These are phyloP conservation scores for Teleopsis dalmanni DNA, from an alignment of 1,140 invertebrate genomes.

Conservation along the genomic window DNA sequence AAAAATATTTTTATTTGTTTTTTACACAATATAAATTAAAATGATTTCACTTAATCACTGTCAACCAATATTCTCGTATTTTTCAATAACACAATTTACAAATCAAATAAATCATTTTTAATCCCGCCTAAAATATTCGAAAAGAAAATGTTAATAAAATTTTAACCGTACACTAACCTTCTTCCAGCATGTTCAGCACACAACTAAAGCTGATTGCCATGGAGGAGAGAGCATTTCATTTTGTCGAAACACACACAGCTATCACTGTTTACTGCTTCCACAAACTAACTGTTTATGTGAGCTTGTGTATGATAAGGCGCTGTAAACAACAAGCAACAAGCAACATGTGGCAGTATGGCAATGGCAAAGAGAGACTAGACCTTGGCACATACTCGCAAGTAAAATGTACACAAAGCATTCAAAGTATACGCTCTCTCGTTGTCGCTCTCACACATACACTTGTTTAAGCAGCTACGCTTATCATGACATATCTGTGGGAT, in stretches of 20 bases:
- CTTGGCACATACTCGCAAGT: background rate
- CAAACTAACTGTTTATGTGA: background rate
- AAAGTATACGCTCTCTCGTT: background rate
- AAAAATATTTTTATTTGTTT: no score
- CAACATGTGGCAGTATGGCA: constrained; percentile 13
- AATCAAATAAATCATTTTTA: no score
- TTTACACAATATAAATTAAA: no score
- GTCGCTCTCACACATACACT: constrained; percentile 16
- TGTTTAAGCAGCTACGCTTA: constrained; percentile 20
- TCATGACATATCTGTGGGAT: constrained; percentile 44
- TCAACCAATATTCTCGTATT: no score
- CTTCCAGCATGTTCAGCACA: constrained; percentile 42
- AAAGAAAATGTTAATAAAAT: background rate
- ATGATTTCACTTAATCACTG: no score
- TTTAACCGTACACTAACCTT: constrained; percentile 30
- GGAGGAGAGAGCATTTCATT: no score
- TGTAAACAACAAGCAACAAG: constrained; percentile 6
- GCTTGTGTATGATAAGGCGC: background rate
- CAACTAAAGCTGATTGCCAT: constrained; percentile 24
- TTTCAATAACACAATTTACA: no score
- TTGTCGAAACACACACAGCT: no score
- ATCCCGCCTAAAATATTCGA: background rate
- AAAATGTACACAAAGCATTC: background rate
- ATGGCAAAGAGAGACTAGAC: background rate
- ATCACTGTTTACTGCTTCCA: background rate